These are phyloP conservation scores for Phrynocephalus vlangalii DNA, from an alignment of 2,797 vertebrate species.

Conservation along the genomic window DNA sequence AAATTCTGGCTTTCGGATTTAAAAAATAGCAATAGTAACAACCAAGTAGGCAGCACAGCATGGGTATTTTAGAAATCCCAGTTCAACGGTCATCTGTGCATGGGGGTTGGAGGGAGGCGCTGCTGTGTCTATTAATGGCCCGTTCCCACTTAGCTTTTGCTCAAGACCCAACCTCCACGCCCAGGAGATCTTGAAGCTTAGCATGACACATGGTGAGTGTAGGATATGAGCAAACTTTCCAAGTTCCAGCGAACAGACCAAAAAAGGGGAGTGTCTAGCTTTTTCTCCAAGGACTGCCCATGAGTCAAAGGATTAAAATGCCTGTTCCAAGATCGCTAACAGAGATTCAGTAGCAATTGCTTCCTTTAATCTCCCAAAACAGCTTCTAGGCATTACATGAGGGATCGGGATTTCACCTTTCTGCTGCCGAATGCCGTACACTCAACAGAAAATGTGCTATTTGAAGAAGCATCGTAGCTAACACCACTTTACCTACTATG, in stretches of 20 bases:
- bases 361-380: not conserved
- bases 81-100: not conserved
- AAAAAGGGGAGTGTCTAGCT: not conserved
- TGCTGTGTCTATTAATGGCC: too few relatives aligned
- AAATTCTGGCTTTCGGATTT: not conserved
- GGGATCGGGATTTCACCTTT: not conserved
- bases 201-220: too few relatives aligned
- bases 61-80: not conserved
- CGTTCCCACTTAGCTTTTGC: not conserved
- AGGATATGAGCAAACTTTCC: not conserved
- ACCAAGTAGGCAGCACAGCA: not conserved
- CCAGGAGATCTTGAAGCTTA: not conserved
- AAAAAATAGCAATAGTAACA: not conserved
- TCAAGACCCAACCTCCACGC: not conserved
- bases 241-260: not conserved
- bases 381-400: not conserved
- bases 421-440: too few relatives aligned
- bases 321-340: not conserved
- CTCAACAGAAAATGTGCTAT: not conserved
- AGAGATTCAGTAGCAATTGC: not conserved
- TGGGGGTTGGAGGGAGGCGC: too few relatives aligned
- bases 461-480: not conserved
- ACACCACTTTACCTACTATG: not conserved
- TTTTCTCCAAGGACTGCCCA: not conserved
- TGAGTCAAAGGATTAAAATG: slow-evolving; percentile 5